Conservation (phyloP, 2,888 invertebrate species). For the Charanyca ferruginea region DNA sequence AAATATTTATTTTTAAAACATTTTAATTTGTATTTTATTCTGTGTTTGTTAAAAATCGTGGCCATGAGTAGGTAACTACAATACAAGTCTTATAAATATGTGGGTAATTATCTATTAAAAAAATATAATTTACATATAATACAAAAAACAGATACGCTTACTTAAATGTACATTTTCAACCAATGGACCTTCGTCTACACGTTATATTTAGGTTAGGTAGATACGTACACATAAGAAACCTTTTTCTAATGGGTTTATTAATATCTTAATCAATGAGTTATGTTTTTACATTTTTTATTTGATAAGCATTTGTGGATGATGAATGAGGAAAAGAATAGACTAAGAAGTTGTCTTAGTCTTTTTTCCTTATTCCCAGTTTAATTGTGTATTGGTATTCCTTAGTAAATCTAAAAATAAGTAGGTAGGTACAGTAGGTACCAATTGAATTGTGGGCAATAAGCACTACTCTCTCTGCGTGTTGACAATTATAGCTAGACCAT, state of each 20-base stretch:
- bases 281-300: neutral
- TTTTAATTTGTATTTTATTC: neutral
- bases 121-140: neutral
- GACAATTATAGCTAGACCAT: neutral
- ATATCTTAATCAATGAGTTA: neutral
- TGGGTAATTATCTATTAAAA: neutral
- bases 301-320: too few species aligned
- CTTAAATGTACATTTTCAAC: conserved; percentile 8
- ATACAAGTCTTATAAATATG: neutral
- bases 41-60: conserved; percentile 19
- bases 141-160: conserved; percentile 12
- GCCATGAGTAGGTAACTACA: conserved; percentile 5
- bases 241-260: neutral
- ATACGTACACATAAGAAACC: neutral
- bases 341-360: too few species aligned
- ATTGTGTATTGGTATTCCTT: too few species aligned
- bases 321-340: too few species aligned
- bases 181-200: conserved; percentile 1
- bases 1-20: conserved; percentile 2
- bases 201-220: neutral
- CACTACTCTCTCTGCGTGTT: neutral
- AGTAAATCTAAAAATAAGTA: too few species aligned
- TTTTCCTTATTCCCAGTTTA: neutral
- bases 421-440: neutral
- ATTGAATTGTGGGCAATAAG: neutral